Evolutionary conservation across 2,888 invertebrate species (phyloP).

Genomic region (Amorpha juglandis): DNA sequence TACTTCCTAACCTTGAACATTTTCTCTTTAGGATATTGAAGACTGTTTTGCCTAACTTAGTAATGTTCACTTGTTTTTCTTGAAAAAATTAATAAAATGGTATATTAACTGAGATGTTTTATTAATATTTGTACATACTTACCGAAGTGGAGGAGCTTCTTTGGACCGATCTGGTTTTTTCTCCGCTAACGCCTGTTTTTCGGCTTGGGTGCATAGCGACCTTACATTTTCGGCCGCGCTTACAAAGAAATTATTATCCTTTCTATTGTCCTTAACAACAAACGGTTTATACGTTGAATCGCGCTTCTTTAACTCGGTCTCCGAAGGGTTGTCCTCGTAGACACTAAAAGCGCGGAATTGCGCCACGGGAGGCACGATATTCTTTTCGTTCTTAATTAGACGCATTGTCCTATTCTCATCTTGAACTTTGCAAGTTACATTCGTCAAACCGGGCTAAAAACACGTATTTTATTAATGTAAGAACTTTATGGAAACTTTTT

Average conservation of each 20-base stretch:
- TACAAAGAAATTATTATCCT: conserved; percentile 65
- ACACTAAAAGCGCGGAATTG: conserved; percentile 91
- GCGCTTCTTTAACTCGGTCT: conserved; percentile 72
- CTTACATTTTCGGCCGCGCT: conserved; percentile 68
- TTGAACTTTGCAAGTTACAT: conserved; percentile 76
- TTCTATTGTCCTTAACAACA: conserved; percentile 67
- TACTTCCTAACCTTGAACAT: too few species aligned
- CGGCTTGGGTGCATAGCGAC: conserved; percentile 59
- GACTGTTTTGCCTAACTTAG: too few species aligned
- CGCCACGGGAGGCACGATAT: conserved; percentile 85
- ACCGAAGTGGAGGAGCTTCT: conserved; percentile 60
- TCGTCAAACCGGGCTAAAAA: conserved; percentile 70
- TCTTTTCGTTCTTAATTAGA: conserved; percentile 79
- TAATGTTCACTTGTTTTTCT: too few species aligned
- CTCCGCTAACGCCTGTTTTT: conserved; percentile 44
- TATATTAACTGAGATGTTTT: too few species aligned
- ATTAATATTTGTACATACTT: conserved; percentile 35
- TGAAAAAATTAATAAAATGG: too few species aligned
- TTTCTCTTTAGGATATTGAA: too few species aligned
- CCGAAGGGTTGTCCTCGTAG: conserved; percentile 86
- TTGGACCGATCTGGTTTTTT: conserved; percentile 67
- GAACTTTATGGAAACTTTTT: conserved; percentile 29
- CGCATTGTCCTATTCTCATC: conserved; percentile 77
- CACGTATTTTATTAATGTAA: conserved; percentile 28
- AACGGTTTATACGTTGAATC: conserved; percentile 76